Percentiles rank a stretch among this genome's conserved stretches.
phyloP scores from a whole-genome alignment of 2,888 invertebrate genomes.

The Cerceris rybyensis region DNA sequence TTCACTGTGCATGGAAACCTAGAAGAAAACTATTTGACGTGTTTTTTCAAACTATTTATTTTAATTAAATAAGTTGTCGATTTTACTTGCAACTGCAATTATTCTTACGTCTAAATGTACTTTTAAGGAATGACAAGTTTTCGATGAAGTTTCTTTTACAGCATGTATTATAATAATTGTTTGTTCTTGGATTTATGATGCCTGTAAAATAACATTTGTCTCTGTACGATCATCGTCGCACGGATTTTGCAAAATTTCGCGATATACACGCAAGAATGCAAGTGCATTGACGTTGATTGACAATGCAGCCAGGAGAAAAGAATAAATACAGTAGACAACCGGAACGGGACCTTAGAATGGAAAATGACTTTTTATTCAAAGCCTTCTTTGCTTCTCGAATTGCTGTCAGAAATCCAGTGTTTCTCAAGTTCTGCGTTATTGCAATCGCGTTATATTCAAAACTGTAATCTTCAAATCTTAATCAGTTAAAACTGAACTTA shows the following conservation, averaged over 20 bases:
- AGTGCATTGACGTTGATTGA: conserved; percentile 28
- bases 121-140: too few species aligned
- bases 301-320: conserved; percentile 11
- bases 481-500: too few species aligned
- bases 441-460: background rate
- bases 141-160: too few species aligned
- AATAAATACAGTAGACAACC: conserved; percentile 20
- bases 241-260: conserved; percentile 28
- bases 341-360: conserved; percentile 35
- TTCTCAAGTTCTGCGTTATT: conserved; percentile 41
- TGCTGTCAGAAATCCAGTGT: conserved; percentile 47
- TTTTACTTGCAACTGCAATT: too few species aligned
- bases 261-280: conserved; percentile 21
- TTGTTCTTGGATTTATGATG: background rate
- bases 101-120: too few species aligned
- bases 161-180: too few species aligned
- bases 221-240: conserved; percentile 11
- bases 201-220: background rate
- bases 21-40: background rate
- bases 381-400: conserved; percentile 18
- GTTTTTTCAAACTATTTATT: background rate
- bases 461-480: too few species aligned
- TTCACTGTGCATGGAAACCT: too few species aligned
- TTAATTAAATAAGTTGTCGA: too few species aligned
- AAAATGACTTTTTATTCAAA: conserved; percentile 47